Conservation (phyloP, 2,797 vertebrate genomes). For the Epinephelus coioides region DNA sequence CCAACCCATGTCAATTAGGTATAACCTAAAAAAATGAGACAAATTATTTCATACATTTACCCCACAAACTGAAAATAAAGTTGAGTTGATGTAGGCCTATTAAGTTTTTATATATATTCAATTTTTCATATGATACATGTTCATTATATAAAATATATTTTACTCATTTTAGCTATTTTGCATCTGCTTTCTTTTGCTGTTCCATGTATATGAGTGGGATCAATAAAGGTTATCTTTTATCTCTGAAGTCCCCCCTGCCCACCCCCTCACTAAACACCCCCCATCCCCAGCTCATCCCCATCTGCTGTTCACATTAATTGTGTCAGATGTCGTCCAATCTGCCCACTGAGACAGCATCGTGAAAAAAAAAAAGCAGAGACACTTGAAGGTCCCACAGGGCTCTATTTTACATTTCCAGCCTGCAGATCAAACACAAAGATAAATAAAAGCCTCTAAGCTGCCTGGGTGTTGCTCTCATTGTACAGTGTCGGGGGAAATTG, state of each 20-base stretch:
- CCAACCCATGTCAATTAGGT: too few species aligned
- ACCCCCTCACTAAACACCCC: neutral
- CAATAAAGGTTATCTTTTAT: conserved; percentile 2
- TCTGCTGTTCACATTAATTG: conserved; percentile 51
- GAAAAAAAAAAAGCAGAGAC: neutral
- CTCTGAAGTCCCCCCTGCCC: conserved; percentile 2
- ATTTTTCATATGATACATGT: too few species aligned
- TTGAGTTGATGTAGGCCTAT: too few species aligned
- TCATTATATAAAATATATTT: too few species aligned
- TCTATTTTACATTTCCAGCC: neutral
- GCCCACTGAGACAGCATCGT: conserved; percentile 8
- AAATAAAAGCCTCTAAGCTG: neutral
- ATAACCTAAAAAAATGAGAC: too few species aligned
- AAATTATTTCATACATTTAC: too few species aligned
- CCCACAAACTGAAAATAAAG: too few species aligned
- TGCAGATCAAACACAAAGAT: neutral
- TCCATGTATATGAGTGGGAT: neutral
- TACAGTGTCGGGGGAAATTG: neutral
- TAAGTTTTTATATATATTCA: too few species aligned
- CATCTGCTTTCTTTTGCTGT: neutral
- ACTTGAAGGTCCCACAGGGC: conserved; percentile 22
- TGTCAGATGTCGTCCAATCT: conserved; percentile 47
- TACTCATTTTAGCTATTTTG: too few species aligned
- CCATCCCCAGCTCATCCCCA: conserved; percentile 34
- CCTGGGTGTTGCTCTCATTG: neutral